These are phyloP conservation scores for Danio jaintianensis DNA, from an alignment of 2,797 vertebrate genomes.

Conservation along the genomic window DNA sequence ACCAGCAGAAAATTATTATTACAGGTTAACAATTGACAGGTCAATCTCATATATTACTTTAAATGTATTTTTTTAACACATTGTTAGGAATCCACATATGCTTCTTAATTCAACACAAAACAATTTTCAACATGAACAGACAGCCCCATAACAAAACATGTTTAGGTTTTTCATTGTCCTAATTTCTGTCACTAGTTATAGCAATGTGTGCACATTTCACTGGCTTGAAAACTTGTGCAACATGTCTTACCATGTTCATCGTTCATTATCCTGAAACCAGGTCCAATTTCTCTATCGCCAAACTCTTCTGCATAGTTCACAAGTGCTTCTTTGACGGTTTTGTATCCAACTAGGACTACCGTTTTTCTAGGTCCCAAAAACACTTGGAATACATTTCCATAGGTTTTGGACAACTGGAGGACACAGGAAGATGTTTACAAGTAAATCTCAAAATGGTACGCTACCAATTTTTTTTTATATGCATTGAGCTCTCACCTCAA, in stretches of 20 bases:
- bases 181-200: background rate
- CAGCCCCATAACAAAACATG: background rate
- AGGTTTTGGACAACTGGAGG: slow-evolving; percentile 50
- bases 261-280: slow-evolving; percentile 6
- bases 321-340: slow-evolving; percentile 57
- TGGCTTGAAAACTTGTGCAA: background rate
- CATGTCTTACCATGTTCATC: slow-evolving; percentile 48
- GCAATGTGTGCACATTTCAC: background rate
- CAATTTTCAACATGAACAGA: background rate
- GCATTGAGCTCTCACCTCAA: slow-evolving; percentile 59
- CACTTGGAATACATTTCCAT: slow-evolving; percentile 55
- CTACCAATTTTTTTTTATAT: background rate
- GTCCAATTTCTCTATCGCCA: slow-evolving; percentile 45
- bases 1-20: too few relatives aligned
- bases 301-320: slow-evolving; percentile 57
- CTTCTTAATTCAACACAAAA: background rate
- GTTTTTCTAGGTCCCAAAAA: slow-evolving; percentile 46
- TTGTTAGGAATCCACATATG: background rate
- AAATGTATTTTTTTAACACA: background rate
- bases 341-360: slow-evolving; percentile 53
- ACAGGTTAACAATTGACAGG: too few relatives aligned
- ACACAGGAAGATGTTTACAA: background rate
- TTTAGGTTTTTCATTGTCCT: too few relatives aligned
- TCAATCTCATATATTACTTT: slow-evolving; percentile 63
- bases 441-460: background rate